Evolutionary conservation across 2,113 vertebrate species (phyloP).

Genomic region (Grantiella picta): DNA sequence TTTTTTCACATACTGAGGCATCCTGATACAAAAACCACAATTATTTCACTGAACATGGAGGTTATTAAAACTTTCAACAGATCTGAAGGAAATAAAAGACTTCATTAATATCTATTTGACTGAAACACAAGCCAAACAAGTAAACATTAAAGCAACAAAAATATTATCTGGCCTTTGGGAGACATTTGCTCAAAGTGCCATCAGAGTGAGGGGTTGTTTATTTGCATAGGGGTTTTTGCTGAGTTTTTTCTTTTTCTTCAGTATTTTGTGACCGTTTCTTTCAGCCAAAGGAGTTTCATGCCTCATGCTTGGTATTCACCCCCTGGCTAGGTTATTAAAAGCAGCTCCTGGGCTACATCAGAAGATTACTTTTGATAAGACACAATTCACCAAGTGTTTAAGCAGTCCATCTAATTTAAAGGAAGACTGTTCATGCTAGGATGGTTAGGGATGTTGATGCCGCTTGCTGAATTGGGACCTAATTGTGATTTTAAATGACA

Average conservation of each 20-base stretch:
- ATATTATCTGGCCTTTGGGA: not conserved
- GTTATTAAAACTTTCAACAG: not conserved
- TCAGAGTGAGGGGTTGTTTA: not conserved
- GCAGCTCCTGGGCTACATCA: not conserved
- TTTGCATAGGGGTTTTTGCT: rapidly evolving
- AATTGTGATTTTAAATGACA: not conserved
- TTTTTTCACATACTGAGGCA: not conserved
- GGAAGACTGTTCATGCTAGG: not conserved
- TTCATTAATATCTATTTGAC: not conserved
- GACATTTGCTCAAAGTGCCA: not conserved
- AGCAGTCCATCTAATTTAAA: not conserved
- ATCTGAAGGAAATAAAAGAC: not conserved
- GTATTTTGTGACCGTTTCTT: not conserved
- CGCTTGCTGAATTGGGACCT: not conserved
- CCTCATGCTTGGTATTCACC: not conserved
- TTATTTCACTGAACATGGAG: not conserved
- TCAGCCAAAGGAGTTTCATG: not conserved
- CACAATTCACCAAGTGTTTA: not conserved
- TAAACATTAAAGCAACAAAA: not conserved
- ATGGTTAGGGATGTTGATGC: not conserved
- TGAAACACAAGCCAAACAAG: not conserved
- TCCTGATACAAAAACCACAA: not conserved
- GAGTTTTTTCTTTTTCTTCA: not conserved
- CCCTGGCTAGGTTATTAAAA: not conserved
- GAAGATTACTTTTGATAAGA: not conserved